Evolutionary conservation across 1,140 invertebrate genomes (phyloP).

Genomic region (Carposina sasakii): DNA sequence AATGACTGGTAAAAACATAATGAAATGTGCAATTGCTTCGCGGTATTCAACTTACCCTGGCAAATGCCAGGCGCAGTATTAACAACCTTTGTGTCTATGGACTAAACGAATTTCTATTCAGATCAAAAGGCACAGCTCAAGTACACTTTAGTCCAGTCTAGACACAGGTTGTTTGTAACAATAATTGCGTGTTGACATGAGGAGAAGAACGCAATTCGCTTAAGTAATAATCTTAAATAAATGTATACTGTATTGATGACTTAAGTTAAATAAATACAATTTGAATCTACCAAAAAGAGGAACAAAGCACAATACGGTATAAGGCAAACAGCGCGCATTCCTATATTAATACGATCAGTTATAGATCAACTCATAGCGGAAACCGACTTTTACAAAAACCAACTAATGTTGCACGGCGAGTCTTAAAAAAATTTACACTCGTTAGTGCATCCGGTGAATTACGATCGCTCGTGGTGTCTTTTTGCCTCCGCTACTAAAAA

Average conservation of each 20-base stretch:
- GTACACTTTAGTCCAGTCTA: slow-evolving; percentile 18
- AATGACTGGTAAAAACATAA: too few relatives aligned
- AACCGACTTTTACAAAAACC: slow-evolving; percentile 50
- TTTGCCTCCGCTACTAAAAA: slow-evolving; percentile 54
- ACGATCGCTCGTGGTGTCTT: slow-evolving; percentile 53
- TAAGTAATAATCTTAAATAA: slow-evolving; percentile 12
- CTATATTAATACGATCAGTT: slow-evolving; percentile 15
- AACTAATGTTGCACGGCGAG: slow-evolving; percentile 42
- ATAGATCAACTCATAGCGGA: slow-evolving; percentile 39
- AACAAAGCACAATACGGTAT: too few relatives aligned
- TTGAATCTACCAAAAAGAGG: too few relatives aligned
- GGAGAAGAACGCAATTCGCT: too few relatives aligned
- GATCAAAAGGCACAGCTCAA: slow-evolving; percentile 23
- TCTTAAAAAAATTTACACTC: slow-evolving; percentile 60
- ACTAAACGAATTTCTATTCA: slow-evolving; percentile 13
- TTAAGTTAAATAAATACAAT: too few relatives aligned
- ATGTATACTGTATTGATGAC: too few relatives aligned
- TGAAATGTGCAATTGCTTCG: too few relatives aligned
- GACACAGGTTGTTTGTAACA: too few relatives aligned
- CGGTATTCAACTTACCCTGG: too few relatives aligned
- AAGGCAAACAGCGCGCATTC: too few relatives aligned
- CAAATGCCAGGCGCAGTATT: too few relatives aligned
- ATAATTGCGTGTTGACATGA: too few relatives aligned
- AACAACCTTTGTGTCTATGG: background rate
- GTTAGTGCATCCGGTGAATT: slow-evolving; percentile 69